Evolutionary conservation across 2,888 invertebrate genomes (phyloP), one percentile per base, ranked within the genome.

Genomic region (Aleiodes leptofemur): DNA sequence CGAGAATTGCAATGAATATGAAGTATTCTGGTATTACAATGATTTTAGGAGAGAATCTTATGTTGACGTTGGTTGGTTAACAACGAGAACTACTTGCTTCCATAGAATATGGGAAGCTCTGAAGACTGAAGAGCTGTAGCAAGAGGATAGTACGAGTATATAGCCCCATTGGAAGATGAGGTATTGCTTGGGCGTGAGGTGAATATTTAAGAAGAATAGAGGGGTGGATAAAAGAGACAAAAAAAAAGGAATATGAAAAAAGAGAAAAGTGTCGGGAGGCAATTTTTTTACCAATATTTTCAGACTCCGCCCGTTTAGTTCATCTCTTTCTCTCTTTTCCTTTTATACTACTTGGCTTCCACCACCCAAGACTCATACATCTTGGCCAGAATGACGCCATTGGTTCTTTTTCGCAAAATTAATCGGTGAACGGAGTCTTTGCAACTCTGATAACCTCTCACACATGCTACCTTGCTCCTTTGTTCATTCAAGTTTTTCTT

Each of bases 151-250:
- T n/a, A 38, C 31, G n/a, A 61, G 61, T 71, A 72, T 61, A 72
- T 75, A 59, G 69, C 51, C 48, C 59, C 71, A 55, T 64, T 73
- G 51, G 73, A 72, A 76, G 76, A 79, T 81, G 79, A 81, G 76
- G 77, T 76, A 81, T 80, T 70, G 80, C 74, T 76, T 69, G 72
- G 69, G 78, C 81, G 79, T 81, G 80, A 79, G 77, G 71, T 73
- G 80, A 81, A 80, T 81, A 80, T 81, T 80, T 76, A 77, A 78
- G 72, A 43, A 29, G 50, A 48, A 38, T 29, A 34, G 8, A 59
- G 48, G 64, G 51, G 13, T 13, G 38, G n/a, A 34, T 72, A 68
- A 69, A 61, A 68, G 31, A 48, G 56, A 34, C 34, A 34, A 68
- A 71, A 61, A 59, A 73, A 72, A 69, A 23, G 23, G 2, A 23